A percentile compares a stretch with the other conserved stretches of the same genome.
phyloP scores from a whole-genome alignment of 2,113 vertebrate species.

The Engraulis encrasicolus region DNA sequence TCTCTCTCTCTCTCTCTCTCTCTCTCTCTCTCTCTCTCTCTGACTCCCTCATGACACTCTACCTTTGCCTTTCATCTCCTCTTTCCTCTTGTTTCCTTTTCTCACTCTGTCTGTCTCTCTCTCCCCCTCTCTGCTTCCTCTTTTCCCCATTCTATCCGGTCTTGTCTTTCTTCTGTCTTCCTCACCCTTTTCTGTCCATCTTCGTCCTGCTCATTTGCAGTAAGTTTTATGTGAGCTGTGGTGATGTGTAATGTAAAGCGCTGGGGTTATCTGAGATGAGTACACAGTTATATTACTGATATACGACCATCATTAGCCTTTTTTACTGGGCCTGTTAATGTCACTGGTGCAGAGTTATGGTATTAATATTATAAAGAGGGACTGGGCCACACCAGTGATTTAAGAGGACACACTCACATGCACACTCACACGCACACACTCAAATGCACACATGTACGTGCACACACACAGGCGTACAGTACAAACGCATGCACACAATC shows the following conservation, averaged over 20 bases:
- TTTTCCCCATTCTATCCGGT: too few species aligned
- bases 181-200: slow-evolving; percentile 56
- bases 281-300: slow-evolving; percentile 82
- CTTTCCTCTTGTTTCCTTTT: background rate
- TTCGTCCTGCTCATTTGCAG: slow-evolving; percentile 34
- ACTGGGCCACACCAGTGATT: slow-evolving; percentile 67
- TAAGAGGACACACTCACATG: too few species aligned
- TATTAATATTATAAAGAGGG: slow-evolving; percentile 80
- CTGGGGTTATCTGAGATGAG: slow-evolving; percentile 72
- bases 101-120: too few species aligned
- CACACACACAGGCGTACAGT: too few species aligned
- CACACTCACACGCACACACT: too few species aligned
- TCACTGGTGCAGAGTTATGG: slow-evolving; percentile 75
- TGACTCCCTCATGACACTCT: too few species aligned
- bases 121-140: slow-evolving; percentile 53
- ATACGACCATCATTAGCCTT: slow-evolving; percentile 81
- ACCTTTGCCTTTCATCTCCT: too few species aligned
- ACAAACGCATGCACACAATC: too few species aligned
- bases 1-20: slow-evolving; percentile 25
- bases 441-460: too few species aligned
- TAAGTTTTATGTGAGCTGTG: slow-evolving; percentile 80
- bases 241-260: too few species aligned
- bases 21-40: slow-evolving; percentile 12
- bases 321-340: slow-evolving; percentile 80
- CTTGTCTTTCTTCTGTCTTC: slow-evolving; percentile 53